A percentile compares a stretch with the other conserved stretches of the same genome.
These are phyloP conservation scores for Numenius phaeopus DNA, from an alignment of 2,797 vertebrate genomes.

Conservation along the genomic window DNA sequence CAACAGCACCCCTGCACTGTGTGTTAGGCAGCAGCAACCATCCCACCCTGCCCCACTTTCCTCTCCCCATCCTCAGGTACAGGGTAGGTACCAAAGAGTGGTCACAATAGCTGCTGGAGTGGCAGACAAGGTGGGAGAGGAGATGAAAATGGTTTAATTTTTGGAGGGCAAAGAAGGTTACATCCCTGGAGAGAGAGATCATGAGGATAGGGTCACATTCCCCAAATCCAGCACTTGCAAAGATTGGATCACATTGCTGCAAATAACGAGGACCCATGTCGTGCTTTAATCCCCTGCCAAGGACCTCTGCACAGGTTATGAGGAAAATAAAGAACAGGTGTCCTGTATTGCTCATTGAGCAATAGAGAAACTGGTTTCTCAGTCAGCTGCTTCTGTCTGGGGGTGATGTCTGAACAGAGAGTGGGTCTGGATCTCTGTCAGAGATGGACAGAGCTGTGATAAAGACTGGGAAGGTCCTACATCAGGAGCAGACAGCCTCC, in stretches of 20 bases:
- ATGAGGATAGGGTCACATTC: not conserved
- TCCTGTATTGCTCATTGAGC: not conserved
- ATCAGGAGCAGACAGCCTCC: not conserved
- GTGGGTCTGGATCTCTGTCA: not conserved
- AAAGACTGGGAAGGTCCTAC: not conserved
- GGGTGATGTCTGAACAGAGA: not conserved
- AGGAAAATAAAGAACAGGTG: not conserved
- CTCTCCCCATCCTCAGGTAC: not conserved
- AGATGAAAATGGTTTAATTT: not conserved
- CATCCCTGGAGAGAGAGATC: not conserved
- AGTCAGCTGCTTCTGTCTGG: not conserved
- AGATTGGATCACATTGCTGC: fast-evolving
- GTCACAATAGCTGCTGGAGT: not conserved
- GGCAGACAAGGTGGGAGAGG: not conserved
- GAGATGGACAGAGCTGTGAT: not conserved
- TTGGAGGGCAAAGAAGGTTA: not conserved
- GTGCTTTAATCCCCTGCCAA: not conserved
- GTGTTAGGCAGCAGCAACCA: not conserved
- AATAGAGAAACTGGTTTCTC: not conserved
- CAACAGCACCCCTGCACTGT: not conserved
- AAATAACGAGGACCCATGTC: not conserved
- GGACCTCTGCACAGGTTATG: not conserved
- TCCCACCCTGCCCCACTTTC: not conserved
- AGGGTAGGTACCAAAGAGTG: not conserved
- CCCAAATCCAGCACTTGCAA: not conserved